These are phyloP conservation scores for Nomada fucata DNA, from an alignment of 2,888 invertebrate genomes.

Conservation along the genomic window DNA sequence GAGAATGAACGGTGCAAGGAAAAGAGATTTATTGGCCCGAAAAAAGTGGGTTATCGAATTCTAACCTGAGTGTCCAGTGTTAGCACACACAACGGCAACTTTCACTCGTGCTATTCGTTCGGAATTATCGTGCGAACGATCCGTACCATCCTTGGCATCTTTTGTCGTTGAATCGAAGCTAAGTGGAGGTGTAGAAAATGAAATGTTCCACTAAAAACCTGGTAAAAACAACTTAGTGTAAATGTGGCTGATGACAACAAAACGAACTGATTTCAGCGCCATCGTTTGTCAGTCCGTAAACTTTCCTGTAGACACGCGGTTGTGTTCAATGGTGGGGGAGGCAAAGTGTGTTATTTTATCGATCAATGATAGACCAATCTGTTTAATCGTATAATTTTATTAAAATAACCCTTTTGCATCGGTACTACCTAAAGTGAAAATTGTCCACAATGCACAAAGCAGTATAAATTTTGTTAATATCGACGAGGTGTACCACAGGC, in stretches of 20 bases:
- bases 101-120: constrained; percentile 58
- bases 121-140: constrained; percentile 32
- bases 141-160: constrained; percentile 57
- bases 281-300: constrained; percentile 35
- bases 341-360: constrained; percentile 21
- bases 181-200: constrained; percentile 56
- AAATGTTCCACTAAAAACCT: constrained; percentile 69
- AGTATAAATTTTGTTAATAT: too few relatives aligned
- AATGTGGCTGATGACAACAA: constrained; percentile 82
- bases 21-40: constrained; percentile 13
- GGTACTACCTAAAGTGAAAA: not conserved
- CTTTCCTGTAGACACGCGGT: constrained; percentile 64
- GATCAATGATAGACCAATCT: constrained; percentile 47
- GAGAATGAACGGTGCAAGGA: too few relatives aligned
- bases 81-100: constrained; percentile 54
- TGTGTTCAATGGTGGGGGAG: constrained; percentile 3
- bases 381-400: constrained; percentile 26
- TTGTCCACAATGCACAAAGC: too few relatives aligned
- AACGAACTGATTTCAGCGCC: constrained; percentile 76
- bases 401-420: not conserved
- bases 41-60: constrained; percentile 76
- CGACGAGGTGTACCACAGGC: too few relatives aligned
- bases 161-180: constrained; percentile 33
- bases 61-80: constrained; percentile 76
- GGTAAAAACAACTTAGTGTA: constrained; percentile 76